Evolutionary conservation across 2,888 invertebrate genomes (phyloP).

Genomic region (Geotrupes spiniger): DNA sequence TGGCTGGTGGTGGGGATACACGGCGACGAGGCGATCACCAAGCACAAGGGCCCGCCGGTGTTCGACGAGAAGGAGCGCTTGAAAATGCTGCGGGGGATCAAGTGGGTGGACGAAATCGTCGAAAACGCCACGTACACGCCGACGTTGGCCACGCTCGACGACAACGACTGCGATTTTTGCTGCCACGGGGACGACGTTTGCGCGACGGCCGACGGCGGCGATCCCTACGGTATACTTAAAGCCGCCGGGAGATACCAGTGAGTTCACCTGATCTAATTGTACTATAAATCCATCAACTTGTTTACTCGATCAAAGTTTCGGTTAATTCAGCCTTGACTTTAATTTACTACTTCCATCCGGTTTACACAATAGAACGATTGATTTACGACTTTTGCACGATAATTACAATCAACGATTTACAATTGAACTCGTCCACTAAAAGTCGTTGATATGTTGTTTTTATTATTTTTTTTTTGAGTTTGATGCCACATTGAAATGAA

Average conservation of each 20-base stretch:
- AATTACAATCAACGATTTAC: no score
- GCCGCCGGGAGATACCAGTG: slow-evolving; percentile 87
- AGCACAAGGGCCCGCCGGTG: slow-evolving; percentile 98
- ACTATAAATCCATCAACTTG: no score
- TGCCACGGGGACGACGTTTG: slow-evolving; percentile 99
- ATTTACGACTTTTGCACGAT: no score
- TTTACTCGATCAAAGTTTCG: no score
- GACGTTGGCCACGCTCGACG: slow-evolving; percentile 91
- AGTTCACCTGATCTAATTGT: no score
- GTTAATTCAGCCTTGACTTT: no score
- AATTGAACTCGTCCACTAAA: no score
- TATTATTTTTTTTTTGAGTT: no score
- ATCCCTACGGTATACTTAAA: slow-evolving; percentile 95
- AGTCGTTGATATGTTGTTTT: no score
- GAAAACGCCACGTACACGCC: slow-evolving; percentile 98
- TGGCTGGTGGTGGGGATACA: slow-evolving; percentile 95
- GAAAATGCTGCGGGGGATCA: slow-evolving; percentile 97
- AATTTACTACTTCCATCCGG: no score
- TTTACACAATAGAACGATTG: no score
- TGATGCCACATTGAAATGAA: no score
- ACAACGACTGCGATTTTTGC: slow-evolving; percentile 96
- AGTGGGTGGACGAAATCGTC: slow-evolving; percentile 99
- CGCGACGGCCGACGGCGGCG: slow-evolving; percentile 92
- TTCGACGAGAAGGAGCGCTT: slow-evolving; percentile 87
- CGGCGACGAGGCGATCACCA: slow-evolving; percentile 92